Percentiles rank a stretch among this genome's conserved stretches.
These are phyloP conservation scores for Buphagus erythrorhynchus DNA, from an alignment of 2,797 vertebrate species.

Conservation along the genomic window DNA sequence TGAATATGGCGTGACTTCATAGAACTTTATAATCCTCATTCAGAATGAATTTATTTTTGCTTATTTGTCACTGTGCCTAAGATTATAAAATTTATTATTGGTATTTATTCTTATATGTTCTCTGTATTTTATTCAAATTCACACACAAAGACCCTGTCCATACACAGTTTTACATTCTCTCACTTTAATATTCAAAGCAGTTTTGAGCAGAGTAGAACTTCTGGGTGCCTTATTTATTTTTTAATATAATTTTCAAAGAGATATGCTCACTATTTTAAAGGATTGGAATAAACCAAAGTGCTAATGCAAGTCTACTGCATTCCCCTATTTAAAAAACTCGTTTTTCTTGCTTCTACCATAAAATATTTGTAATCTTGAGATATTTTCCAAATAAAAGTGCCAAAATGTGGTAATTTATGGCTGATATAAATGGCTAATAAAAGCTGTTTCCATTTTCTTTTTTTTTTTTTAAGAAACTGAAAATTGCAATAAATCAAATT, in stretches of 20 bases:
- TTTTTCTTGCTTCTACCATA: neutral
- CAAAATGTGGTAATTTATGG: neutral
- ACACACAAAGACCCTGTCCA: fast-evolving
- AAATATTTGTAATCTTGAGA: neutral
- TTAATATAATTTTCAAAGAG: neutral
- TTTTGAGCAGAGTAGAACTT: neutral
- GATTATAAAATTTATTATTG: neutral
- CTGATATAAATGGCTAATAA: neutral
- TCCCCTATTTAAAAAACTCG: fast-evolving
- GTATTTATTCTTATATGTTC: neutral
- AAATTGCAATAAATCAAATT: neutral
- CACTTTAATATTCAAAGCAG: neutral
- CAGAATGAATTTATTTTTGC: neutral
- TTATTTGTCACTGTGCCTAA: neutral
- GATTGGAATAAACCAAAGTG: neutral
- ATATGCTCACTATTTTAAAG: neutral
- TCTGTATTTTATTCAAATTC: neutral
- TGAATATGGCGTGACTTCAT: neutral
- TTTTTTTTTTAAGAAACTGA: neutral
- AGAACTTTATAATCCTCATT: neutral
- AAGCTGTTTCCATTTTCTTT: neutral
- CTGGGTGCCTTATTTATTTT: neutral
- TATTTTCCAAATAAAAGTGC: neutral
- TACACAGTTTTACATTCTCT: neutral
- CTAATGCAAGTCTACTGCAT: neutral